Evolutionary conservation across 2,113 vertebrate species (phyloP), one percentile per base, ranked within the genome.

Genomic region (Nibea coibor): DNA sequence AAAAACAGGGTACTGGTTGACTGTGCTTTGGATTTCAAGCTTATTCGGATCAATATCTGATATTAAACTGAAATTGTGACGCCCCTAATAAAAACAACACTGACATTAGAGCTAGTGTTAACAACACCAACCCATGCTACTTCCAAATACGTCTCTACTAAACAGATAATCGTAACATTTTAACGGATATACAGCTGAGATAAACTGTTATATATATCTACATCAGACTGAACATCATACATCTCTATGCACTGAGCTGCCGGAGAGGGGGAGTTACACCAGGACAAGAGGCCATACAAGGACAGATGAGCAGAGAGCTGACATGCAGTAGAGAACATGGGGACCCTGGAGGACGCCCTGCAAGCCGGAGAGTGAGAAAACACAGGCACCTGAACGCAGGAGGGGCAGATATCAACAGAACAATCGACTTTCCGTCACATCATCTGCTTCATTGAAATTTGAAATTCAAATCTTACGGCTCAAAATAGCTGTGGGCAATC

Each of bases 391-490:
- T 2, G 16, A 54, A 31, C 6, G 43, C 39, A 72, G 15, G 22
- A 5, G 26, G 51, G 11, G 11, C 11, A 3, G 10, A 54, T 26
- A 70, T 78, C 74, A 50, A 78, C 19, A 51, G 12, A 31, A 72
- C 12, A 61, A 54, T 56, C 68, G 45, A 5, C 58, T 73, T 69
- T 54, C 50, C 56, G 62, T 65, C 51, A 65, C 72, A 63, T 64
- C 61, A 4, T 7, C 43, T 0, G 17, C 59, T 64, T 51, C 8
- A 66, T 7, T 42, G 3, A 72, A 62, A 82, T 75, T 59, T 82
- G 12, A 68, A 71, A 72, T 79, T 75, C 57, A 80, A 72, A 84
- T 82, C 51, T 35, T 43, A 26, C 10, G 8, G 35, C 35, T 39
- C 8, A 53, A 28, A 43, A 71, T 4, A 62, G 45, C 28, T 35